Conservation (phyloP, 2,797 vertebrate species). For the Trachurus trachurus region DNA sequence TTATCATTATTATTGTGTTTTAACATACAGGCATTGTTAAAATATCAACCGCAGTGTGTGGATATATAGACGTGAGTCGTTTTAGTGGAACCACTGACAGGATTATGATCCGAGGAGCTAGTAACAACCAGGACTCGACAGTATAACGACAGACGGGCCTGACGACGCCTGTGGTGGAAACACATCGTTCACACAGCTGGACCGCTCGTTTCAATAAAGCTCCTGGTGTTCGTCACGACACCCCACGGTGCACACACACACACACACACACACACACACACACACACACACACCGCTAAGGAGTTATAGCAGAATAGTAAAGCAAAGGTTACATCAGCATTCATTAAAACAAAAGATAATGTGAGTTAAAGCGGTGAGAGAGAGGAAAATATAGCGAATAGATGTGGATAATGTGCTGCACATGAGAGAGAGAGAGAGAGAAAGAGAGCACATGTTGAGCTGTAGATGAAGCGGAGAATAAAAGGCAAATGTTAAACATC, state of each 20-base stretch:
- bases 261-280: too few species aligned
- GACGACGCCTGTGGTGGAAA: not conserved
- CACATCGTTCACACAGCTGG: not conserved
- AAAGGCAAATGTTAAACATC: slow-evolving; percentile 41
- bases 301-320: not conserved
- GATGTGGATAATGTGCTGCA: slow-evolving; percentile 12
- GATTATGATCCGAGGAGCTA: not conserved
- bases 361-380: not conserved
- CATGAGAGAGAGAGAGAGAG: not conserved
- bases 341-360: not conserved
- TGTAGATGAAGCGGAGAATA: slow-evolving; percentile 26
- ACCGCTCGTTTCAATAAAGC: not conserved
- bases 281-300: not conserved
- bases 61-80: not conserved
- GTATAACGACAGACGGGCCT: not conserved
- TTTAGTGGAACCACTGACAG: not conserved
- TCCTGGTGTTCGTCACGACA: not conserved
- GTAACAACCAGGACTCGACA: not conserved
- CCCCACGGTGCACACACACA: not conserved
- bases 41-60: too few species aligned
- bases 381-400: not conserved
- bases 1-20: too few species aligned
- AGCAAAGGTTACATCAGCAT: not conserved
- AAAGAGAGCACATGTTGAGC: not conserved
- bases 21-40: too few species aligned